These are phyloP conservation scores for Castor canadensis DNA, from an alignment of 2,113 vertebrate genomes.

Conservation along the genomic window DNA sequence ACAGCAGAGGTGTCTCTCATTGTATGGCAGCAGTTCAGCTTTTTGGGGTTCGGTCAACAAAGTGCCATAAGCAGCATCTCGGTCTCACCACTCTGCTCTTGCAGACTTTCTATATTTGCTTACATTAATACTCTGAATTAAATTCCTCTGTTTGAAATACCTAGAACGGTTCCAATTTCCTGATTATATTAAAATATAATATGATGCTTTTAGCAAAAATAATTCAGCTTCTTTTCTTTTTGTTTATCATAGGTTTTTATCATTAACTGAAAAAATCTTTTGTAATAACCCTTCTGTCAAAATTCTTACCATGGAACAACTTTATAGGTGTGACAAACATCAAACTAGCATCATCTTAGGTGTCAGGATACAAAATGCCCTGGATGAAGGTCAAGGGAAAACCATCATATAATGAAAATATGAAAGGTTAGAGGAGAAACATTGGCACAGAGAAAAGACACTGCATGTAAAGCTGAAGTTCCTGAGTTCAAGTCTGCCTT, in stretches of 20 bases:
- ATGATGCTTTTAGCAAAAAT: neutral
- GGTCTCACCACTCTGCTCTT: neutral
- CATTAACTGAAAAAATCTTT: neutral
- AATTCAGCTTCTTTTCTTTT: neutral
- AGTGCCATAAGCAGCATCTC: neutral
- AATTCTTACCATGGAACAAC: neutral
- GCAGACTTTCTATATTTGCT: neutral
- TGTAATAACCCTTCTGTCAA: neutral
- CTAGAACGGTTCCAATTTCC: neutral
- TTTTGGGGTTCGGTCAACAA: neutral
- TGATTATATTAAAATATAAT: neutral
- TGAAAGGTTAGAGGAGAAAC: neutral
- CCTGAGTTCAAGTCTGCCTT: neutral
- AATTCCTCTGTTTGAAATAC: neutral
- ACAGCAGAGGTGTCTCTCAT: neutral
- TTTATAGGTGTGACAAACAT: neutral
- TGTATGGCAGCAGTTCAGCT: neutral
- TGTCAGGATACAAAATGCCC: neutral
- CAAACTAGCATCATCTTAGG: neutral
- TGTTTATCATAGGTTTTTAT: slow-evolving; percentile 10
- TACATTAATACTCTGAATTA: neutral
- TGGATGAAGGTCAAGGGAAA: neutral
- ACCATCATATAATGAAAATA: neutral
- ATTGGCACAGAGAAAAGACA: neutral
- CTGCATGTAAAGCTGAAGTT: neutral